Evolutionary conservation across 2,797 vertebrate genomes (phyloP), one percentile per base, ranked within the genome.

Genomic region (Pangasius sanitwongsei): DNA sequence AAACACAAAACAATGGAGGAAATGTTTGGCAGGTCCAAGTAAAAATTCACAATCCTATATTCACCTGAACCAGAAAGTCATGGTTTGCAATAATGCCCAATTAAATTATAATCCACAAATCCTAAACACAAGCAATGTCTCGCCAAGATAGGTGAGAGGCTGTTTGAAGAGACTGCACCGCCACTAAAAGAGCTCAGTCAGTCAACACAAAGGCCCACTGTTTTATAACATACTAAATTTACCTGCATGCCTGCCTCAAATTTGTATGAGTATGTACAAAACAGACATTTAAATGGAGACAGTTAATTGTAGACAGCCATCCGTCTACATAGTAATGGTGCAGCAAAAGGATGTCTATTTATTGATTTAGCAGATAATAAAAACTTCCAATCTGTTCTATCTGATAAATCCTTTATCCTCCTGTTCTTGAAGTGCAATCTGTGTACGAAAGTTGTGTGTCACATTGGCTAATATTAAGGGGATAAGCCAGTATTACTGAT

Each of bases 401-500:
- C 16, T 48, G 28, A 53, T 69, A 28, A 83, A 44, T 41, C 81
- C 23, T 44, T 41, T 63, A 83, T 41, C 34, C 23, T 37, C 4
- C 78, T 59, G 31, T 34, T 34, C 50, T 34, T 20, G 16, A 57
- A 57, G 50, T 44, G 20, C 23, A 63, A 44, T 28, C 57, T 61
- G n/a, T 16, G 31, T 18, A 20, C 15, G 31, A 16, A 57, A 44
- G 34, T 25, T 63, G 20, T 72, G 50, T 86, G 57, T 28, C 74
- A 75, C 25, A 44, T 13, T 34, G 41, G 63, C 69, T 86, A 67
- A 86, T 86, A 87, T 90, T 61, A 83, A 67, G n/a, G 53, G 65
- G 69, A 84, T 88, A 88, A 81, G 69, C 44, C 53, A 83, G 59
- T 41, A 87, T 89, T 87, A 91, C 75, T 69, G 8, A 61, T 55